Conservation (phyloP, 1,140 invertebrate genomes). For the Panagrolaimus sp. region DNA sequence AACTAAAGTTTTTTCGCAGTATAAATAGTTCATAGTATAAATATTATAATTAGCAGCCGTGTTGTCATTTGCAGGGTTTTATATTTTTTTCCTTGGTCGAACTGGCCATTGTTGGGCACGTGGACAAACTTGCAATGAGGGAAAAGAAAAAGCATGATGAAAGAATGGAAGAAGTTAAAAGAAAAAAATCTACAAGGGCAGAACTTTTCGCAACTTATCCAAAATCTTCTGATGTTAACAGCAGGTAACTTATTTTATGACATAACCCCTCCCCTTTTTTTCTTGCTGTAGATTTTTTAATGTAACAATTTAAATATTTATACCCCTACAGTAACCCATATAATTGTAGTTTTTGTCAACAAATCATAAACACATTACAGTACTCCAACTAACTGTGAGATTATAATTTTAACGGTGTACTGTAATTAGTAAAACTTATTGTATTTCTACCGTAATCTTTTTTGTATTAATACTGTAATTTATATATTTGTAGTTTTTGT, state of each 20-base stretch:
- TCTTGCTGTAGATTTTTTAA: neutral
- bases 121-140: conserved; percentile 29
- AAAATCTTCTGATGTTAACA: neutral
- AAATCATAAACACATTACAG: too few species aligned
- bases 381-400: too few species aligned
- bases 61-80: conserved; percentile 32
- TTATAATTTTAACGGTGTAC: too few species aligned
- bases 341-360: too few species aligned
- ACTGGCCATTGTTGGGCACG: conserved; percentile 41
- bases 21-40: too few species aligned
- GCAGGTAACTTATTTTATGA: conserved; percentile 23
- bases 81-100: conserved; percentile 45
- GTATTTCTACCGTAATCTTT: neutral
- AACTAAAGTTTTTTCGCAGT: too few species aligned
- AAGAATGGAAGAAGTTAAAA: neutral
- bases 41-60: neutral
- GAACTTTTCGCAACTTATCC: conserved; percentile 4
- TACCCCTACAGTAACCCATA: too few species aligned
- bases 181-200: neutral
- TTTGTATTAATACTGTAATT: conserved; percentile 4
- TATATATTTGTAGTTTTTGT: neutral
- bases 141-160: conserved; percentile 23
- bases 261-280: neutral
- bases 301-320: too few species aligned
- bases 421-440: too few species aligned